Base-by-base conservation (phyloP, 1,140 invertebrate species). In the Cydia splendana region DNA sequence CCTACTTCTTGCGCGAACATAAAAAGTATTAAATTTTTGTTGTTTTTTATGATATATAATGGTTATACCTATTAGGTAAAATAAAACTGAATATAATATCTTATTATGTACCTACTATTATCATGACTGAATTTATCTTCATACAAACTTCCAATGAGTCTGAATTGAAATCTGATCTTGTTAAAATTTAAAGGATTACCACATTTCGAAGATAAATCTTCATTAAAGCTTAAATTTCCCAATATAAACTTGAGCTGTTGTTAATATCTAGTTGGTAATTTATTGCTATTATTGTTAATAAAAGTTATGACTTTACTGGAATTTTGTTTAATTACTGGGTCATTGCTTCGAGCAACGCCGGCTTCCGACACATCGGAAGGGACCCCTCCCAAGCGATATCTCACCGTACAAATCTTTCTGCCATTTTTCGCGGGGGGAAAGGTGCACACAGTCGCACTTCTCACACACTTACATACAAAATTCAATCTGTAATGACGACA, bases 201-300 rank as follows among this genome's bases (percentile, higher is more conserved):
- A 24, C 2, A 62, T 62, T 62, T 62, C 10, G 20, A 62, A 10
- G 2, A 62, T 62, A 62, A 62, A 62, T 62, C 57, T 62, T 24
- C 57, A 62, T 62, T 62, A 10, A 24, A 24, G 24, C 57, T 57
- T 57, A 24, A 62, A 20, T 18, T 18, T 18, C 53, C n/a, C 20
- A 7, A 24, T 62, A 20, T 24, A 24, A 62, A 62, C 57, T 62
- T 62, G 15, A 5, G 15, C 9, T n/a, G 53, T 10, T 62, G 53
- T 62, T 62, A 24, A 62, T 62, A 62, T 24, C 20, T 62, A 18
- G 18, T 24, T 24, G 24, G 2, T 62, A 24, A 62, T 62, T 62
- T 62, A 62, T 20, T 24, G 20, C 24, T 62, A 62, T 62, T 62
- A 24, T 62, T 62, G 57, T 62, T 10, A 62, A 62, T 62, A 62